Conservation (phyloP, 2,888 invertebrate species). For the Phytoseiulus persimilis region DNA sequence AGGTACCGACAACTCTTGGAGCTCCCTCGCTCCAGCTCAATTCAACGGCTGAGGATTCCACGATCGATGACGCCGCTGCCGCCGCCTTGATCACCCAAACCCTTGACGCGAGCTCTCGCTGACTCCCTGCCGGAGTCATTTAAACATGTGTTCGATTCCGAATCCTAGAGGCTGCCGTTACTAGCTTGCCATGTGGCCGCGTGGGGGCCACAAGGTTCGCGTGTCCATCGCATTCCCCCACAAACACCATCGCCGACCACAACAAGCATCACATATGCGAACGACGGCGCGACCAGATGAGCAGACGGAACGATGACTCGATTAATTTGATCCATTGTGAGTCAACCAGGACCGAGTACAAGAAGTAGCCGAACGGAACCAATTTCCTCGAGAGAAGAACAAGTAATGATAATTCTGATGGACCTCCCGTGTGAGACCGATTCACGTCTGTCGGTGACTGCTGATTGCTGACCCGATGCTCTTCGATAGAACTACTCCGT, state of each 20-base stretch:
- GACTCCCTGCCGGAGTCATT: not conserved
- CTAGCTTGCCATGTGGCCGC: not conserved
- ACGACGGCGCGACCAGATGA: not conserved
- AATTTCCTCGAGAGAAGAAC: not conserved
- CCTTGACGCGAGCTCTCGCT: not conserved
- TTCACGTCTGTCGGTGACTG: not conserved
- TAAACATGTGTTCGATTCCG: not conserved
- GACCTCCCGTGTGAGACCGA: not conserved
- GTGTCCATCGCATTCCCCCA: not conserved
- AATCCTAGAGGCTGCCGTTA: not conserved
- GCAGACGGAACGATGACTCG: not conserved
- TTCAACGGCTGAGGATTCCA: not conserved
- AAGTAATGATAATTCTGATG: not conserved
- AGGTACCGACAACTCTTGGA: no score
- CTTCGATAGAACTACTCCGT: not conserved
- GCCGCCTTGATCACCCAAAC: no score
- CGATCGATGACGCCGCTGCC: not conserved
- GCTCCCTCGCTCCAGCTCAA: no score
- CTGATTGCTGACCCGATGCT: not conserved
- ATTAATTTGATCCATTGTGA: not conserved
- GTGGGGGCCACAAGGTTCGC: not conserved
- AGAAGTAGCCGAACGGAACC: not conserved
- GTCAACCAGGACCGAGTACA: not conserved
- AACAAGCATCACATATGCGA: not conserved
- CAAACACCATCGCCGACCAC: not conserved